These are phyloP conservation scores for Ernsta delagoae DNA, from an alignment of 2,888 invertebrate genomes.

Conservation along the genomic window DNA sequence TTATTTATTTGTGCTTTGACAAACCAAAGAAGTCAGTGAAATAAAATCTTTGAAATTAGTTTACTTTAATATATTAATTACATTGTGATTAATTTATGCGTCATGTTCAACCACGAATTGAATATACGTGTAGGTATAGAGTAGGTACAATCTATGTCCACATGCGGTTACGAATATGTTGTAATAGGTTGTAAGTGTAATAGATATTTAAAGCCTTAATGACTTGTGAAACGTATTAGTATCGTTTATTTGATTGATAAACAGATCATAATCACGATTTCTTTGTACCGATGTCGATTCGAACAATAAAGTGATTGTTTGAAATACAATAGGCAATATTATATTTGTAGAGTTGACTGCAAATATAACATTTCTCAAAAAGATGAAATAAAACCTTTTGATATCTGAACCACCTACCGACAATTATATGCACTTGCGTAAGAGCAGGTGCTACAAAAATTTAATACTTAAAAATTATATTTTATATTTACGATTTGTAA, in stretches of 20 bases:
- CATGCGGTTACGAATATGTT: slow-evolving; percentile 6
- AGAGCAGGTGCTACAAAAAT: no score
- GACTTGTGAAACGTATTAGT: slow-evolving; percentile 22
- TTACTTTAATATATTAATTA: not conserved
- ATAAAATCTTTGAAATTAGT: not conserved
- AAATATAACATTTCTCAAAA: not conserved
- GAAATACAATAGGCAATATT: not conserved
- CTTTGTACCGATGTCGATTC: slow-evolving; percentile 3
- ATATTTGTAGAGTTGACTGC: not conserved
- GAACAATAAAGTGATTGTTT: slow-evolving; percentile 9
- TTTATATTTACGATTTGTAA: no score
- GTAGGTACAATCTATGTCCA: slow-evolving; percentile 8
- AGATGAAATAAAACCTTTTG: not conserved
- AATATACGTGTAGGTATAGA: not conserved
- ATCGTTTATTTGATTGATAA: slow-evolving; percentile 21
- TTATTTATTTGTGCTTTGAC: slow-evolving; percentile 6
- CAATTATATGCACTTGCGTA: no score
- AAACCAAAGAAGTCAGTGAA: not conserved
- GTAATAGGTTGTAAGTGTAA: slow-evolving; percentile 22
- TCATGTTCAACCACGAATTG: not conserved
- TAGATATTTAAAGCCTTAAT: slow-evolving; percentile 24
- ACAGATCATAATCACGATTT: slow-evolving; percentile 32
- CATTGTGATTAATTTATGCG: not conserved
- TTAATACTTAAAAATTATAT: no score
- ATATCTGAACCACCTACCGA: not conserved